Percentiles rank a stretch among this genome's conserved stretches.
Evolutionary conservation across 1,140 invertebrate genomes (phyloP).

Genomic region (Halyomorpha halys): DNA sequence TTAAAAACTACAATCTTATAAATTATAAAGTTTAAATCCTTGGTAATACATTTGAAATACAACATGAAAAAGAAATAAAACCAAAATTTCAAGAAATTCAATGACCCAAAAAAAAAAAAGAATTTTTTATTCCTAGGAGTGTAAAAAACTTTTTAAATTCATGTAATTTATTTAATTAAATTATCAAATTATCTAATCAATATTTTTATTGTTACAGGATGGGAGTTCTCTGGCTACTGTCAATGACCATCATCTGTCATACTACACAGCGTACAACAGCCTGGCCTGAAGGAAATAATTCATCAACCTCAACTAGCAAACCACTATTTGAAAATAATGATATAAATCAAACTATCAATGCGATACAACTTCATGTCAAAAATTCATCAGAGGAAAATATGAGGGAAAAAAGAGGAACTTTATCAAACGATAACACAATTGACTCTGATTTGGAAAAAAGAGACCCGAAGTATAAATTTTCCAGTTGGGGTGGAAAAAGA

Average conservation of each 20-base stretch:
- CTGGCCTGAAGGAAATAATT: not conserved
- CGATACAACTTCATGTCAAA: no score
- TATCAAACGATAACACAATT: not conserved
- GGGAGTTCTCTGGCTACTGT: constrained; percentile 7
- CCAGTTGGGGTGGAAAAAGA: constrained; percentile 26
- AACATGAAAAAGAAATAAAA: no score
- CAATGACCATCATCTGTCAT: not conserved
- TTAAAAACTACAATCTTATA: no score
- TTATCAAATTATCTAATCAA: no score
- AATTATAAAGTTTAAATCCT: no score
- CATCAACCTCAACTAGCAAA: not conserved
- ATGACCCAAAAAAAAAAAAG: no score
- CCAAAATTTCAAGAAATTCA: no score
- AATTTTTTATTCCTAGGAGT: no score
- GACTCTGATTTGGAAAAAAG: not conserved
- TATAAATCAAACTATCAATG: no score
- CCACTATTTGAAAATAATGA: not conserved
- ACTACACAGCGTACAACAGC: not conserved
- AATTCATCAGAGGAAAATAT: not conserved
- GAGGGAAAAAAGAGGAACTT: constrained; percentile 8
- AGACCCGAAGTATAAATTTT: constrained; percentile 20
- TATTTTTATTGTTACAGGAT: constrained; percentile 1
- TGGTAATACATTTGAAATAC: no score
- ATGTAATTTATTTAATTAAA: no score
- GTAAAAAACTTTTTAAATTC: no score